Evolutionary conservation across 2,113 vertebrate genomes (phyloP).

Genomic region (Cyprinus carpio): DNA sequence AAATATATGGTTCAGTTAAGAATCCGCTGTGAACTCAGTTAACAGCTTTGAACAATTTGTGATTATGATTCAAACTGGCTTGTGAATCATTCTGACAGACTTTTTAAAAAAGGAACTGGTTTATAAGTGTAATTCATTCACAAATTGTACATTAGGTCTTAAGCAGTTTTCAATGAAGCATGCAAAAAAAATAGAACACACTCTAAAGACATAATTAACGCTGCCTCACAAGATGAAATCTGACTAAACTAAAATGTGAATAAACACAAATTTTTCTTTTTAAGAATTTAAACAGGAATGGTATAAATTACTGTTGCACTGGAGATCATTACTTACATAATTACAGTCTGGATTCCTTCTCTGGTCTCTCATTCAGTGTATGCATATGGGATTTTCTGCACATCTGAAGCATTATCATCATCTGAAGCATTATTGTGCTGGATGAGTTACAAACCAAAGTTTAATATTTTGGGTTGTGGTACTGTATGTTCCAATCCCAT

Average conservation of each 20-base stretch:
- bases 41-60: neutral
- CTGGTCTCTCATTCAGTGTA: neutral
- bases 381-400: neutral
- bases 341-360: neutral
- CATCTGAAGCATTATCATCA: neutral
- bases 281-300: neutral
- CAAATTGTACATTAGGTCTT: neutral
- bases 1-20: too few relatives aligned
- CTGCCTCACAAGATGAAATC: neutral
- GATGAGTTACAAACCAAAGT: neutral
- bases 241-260: neutral
- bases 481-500: neutral
- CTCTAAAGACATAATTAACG: too few relatives aligned
- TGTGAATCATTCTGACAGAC: neutral
- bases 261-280: neutral
- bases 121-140: neutral
- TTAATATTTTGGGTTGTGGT: neutral
- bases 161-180: neutral
- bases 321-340: neutral
- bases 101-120: neutral
- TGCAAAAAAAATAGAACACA: neutral
- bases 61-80: neutral
- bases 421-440: neutral
- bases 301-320: neutral
- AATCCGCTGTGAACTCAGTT: too few relatives aligned